Evolutionary conservation across 1,140 invertebrate genomes (phyloP).

Genomic region (Lepidostoma basale): DNA sequence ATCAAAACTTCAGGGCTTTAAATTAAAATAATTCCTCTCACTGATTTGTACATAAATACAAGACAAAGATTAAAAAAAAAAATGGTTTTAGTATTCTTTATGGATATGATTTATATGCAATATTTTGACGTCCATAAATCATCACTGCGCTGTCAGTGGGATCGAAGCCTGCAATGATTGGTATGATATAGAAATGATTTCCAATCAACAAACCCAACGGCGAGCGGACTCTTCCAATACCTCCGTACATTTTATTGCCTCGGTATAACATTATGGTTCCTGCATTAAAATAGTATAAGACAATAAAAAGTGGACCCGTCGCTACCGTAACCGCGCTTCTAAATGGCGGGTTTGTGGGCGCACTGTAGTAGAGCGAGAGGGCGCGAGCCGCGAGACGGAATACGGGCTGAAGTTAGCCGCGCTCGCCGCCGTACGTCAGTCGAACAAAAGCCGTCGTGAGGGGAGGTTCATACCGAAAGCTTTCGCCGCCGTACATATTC

Average conservation of each 20-base stretch:
- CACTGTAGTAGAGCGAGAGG: slow-evolving; percentile 22
- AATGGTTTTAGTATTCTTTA: background rate
- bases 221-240: slow-evolving; percentile 16
- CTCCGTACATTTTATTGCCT: slow-evolving; percentile 26
- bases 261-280: slow-evolving; percentile 31
- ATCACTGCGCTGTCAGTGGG: background rate
- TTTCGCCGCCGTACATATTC: background rate
- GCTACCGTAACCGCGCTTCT: slow-evolving; percentile 26
- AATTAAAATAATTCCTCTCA: too few relatives aligned
- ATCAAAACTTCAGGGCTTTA: too few relatives aligned
- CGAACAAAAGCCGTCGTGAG: slow-evolving; percentile 19
- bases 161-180: slow-evolving; percentile 4
- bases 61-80: too few relatives aligned
- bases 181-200: slow-evolving; percentile 20
- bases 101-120: slow-evolving; percentile 14
- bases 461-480: slow-evolving; percentile 7
- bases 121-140: slow-evolving; percentile 9
- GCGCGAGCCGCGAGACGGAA: too few relatives aligned
- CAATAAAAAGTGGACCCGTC: slow-evolving; percentile 20
- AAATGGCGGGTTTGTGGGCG: slow-evolving; percentile 21
- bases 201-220: slow-evolving; percentile 19
- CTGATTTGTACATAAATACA: too few relatives aligned
- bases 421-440: slow-evolving; percentile 12
- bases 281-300: slow-evolving; percentile 32
- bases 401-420: slow-evolving; percentile 15